phyloP scores from a whole-genome alignment of 2,888 invertebrate species.

The Eumerus sabulonum region DNA sequence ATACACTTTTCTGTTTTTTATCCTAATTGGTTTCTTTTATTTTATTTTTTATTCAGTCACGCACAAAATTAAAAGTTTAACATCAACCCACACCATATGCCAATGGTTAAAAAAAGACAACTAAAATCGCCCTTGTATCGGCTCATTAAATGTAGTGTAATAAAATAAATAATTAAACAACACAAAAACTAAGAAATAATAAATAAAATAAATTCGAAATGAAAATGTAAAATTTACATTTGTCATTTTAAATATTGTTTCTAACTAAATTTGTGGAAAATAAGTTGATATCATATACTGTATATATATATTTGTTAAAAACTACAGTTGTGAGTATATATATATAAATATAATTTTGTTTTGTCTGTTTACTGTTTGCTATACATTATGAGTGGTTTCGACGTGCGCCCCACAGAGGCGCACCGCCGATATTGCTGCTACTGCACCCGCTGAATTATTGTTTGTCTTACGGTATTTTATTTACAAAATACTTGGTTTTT shows the following conservation, averaged over 20 bases:
- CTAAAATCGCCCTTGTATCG: conserved; percentile 61
- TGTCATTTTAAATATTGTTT: conserved; percentile 54
- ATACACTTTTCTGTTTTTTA: conserved; percentile 17
- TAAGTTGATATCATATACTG: conserved; percentile 31
- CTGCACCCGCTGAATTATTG: conserved; percentile 56
- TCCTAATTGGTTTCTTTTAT: background rate
- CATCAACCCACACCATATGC: conserved; percentile 13
- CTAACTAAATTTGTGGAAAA: conserved; percentile 62
- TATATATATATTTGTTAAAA: conserved; percentile 27
- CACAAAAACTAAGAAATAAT: conserved; percentile 11
- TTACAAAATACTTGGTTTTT: conserved; percentile 49
- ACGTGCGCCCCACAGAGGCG: conserved; percentile 61
- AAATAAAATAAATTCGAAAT: conserved; percentile 15
- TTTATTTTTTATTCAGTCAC: too few relatives aligned
- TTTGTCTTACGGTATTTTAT: conserved; percentile 39
- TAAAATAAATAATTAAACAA: conserved; percentile 19
- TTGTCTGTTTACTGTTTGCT: conserved; percentile 53
- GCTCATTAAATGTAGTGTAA: conserved; percentile 31
- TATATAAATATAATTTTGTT: conserved; percentile 54
- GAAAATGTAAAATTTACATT: conserved; percentile 38
- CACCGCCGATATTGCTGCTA: conserved; percentile 59
- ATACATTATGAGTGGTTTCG: conserved; percentile 66
- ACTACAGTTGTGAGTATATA: conserved; percentile 11
- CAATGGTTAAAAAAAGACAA: conserved; percentile 25
- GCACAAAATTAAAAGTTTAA: too few relatives aligned